These are phyloP conservation scores for Ciona savignyi DNA, from an alignment of 23 tunicate species.

Conservation along the genomic window DNA sequence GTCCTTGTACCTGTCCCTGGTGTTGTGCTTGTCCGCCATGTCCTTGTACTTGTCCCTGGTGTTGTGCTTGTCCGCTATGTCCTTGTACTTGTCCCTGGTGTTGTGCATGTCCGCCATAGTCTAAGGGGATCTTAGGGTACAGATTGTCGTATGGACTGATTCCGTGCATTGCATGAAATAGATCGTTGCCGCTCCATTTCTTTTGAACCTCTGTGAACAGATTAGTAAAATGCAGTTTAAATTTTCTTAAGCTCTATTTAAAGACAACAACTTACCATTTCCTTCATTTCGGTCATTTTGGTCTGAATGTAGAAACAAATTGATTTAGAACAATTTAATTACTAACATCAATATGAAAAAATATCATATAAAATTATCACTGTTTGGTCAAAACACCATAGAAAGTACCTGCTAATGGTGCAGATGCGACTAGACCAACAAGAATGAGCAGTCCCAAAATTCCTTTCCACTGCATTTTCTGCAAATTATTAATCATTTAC, in stretches of 20 bases:
- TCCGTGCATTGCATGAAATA: neutral
- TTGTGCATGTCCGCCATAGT: conserved; percentile 9
- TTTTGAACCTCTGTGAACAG: neutral
- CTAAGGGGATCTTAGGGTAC: neutral
- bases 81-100: conserved; percentile 29
- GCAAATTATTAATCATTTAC: too few relatives aligned
- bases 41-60: conserved; percentile 49
- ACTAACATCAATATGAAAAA: neutral
- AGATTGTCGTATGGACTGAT: neutral
- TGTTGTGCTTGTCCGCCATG: conserved; percentile 27
- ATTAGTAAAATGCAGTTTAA: too few relatives aligned
- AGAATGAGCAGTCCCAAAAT: neutral
- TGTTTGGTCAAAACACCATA: neutral
- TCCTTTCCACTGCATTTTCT: neutral
- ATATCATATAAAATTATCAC: too few relatives aligned
- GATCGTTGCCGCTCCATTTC: neutral
- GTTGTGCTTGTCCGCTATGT: conserved; percentile 40
- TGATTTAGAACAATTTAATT: neutral
- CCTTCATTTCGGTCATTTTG: neutral
- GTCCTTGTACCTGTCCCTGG: conserved; percentile 44
- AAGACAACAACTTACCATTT: neutral
- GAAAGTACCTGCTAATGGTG: neutral
- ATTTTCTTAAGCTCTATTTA: neutral
- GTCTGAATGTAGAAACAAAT: neutral
- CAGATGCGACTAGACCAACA: neutral